These are phyloP conservation scores for Penaeus vannamei DNA, from an alignment of 1,140 invertebrate genomes.

Conservation along the genomic window DNA sequence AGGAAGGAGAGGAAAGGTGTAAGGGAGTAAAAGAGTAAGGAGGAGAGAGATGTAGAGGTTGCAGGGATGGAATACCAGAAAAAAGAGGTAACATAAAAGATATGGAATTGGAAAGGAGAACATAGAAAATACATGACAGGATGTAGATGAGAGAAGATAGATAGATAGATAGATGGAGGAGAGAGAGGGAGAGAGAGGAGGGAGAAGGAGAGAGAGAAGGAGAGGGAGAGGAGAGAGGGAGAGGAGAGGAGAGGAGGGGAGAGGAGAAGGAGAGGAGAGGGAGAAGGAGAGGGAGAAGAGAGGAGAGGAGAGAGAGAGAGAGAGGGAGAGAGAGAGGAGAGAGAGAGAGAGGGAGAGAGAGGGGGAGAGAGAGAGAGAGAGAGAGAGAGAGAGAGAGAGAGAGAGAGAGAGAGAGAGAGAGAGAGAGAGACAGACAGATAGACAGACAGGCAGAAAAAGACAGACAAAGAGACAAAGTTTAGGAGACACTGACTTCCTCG, in stretches of 20 bases:
- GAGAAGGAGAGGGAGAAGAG: not conserved
- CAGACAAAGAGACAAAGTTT: no score
- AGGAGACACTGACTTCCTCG: no score
- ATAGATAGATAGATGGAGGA: no score
- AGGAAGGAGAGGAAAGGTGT: no score
- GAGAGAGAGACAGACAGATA: not conserved
- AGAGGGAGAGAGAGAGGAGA: not conserved
- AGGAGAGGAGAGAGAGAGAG: no score
- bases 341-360: not conserved
- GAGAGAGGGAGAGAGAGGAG: not conserved
- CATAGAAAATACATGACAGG: no score
- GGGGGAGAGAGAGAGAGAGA: not conserved
- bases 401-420: slow-evolving; percentile 7
- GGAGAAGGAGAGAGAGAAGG: slow-evolving; percentile 16
- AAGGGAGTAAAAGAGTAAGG: no score
- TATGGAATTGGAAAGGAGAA: no score
- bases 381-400: slow-evolving; percentile 10
- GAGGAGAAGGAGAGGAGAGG: not conserved
- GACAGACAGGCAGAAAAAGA: not conserved
- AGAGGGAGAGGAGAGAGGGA: not conserved
- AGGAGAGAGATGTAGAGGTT: no score
- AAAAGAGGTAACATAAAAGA: no score
- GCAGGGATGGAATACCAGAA: no score
- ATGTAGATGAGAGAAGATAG: no score
- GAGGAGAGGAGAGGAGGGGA: not conserved